These are phyloP conservation scores for Dipodomys ordii DNA, from an alignment of 2,113 vertebrate genomes.

Conservation along the genomic window DNA sequence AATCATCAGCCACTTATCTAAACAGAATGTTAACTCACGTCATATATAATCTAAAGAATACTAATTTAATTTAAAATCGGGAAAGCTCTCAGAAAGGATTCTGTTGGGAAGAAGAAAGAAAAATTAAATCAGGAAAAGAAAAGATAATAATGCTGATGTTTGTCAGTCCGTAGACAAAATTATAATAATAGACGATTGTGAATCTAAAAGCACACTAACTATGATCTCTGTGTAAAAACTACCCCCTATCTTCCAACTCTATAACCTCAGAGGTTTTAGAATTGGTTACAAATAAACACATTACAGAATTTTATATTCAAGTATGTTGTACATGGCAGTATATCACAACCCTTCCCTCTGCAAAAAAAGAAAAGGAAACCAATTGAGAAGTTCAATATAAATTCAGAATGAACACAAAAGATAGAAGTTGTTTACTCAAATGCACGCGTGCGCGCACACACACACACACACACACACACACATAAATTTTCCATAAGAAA, in stretches of 20 bases:
- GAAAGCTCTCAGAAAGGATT: constrained; percentile 41
- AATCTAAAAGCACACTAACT: constrained; percentile 48
- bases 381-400: neutral
- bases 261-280: constrained; percentile 54
- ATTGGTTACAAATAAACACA: constrained; percentile 61
- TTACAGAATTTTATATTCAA: constrained; percentile 42
- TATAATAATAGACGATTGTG: constrained; percentile 38
- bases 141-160: constrained; percentile 51
- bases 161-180: constrained; percentile 23
- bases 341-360: neutral
- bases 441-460: neutral
- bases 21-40: constrained; percentile 25
- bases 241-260: constrained; percentile 35
- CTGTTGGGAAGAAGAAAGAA: constrained; percentile 25
- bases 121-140: constrained; percentile 38
- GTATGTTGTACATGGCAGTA: constrained; percentile 10
- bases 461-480: too few relatives aligned
- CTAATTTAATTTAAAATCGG: constrained; percentile 53
- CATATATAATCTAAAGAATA: constrained; percentile 37
- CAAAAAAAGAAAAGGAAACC: too few relatives aligned
- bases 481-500: constrained; percentile 24
- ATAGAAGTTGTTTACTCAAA: constrained; percentile 2
- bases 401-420: neutral
- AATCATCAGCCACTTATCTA: constrained; percentile 53
- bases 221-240: constrained; percentile 30